phyloP scores from a whole-genome alignment of 1,140 invertebrate genomes.

The Proales similis region DNA sequence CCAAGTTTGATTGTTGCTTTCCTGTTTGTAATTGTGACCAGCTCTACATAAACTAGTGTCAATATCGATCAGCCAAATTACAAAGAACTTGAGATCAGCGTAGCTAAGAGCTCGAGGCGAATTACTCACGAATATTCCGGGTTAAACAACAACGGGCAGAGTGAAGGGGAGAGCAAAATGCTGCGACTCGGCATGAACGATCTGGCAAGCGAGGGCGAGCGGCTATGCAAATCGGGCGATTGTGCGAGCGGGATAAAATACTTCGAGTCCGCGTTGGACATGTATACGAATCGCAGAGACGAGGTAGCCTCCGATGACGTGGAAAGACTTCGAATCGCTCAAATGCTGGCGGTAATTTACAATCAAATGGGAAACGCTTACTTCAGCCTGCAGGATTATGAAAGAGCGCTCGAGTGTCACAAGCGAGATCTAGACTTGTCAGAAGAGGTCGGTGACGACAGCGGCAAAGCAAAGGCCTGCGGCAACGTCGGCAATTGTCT shows the following conservation, averaged over 20 bases:
- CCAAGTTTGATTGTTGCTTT: too few relatives aligned
- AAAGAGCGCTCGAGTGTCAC: constrained; percentile 92
- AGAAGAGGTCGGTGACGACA: constrained; percentile 70
- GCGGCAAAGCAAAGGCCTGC: constrained; percentile 93
- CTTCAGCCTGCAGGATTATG: constrained; percentile 92
- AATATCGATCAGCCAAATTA: too few relatives aligned
- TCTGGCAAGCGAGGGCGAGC: constrained; percentile 85
- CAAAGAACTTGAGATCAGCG: too few relatives aligned
- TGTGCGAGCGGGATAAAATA: constrained; percentile 89
- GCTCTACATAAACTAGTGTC: too few relatives aligned
- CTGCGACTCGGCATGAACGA: too few relatives aligned
- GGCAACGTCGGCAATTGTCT: constrained; percentile 94
- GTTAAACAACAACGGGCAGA: too few relatives aligned
- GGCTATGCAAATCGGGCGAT: constrained; percentile 88
- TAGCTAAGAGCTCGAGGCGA: too few relatives aligned
- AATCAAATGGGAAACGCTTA: constrained; percentile 96
- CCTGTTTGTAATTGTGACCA: too few relatives aligned
- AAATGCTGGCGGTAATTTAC: constrained; percentile 88
- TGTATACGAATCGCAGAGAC: constrained; percentile 27
- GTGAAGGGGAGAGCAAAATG: too few relatives aligned
- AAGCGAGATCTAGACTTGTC: constrained; percentile 88
- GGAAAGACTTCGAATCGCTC: constrained; percentile 59
- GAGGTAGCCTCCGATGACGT: background rate
- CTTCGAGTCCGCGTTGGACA: constrained; percentile 69
- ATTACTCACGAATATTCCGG: too few relatives aligned